Percentiles rank a stretch among this genome's conserved stretches.
Evolutionary conservation across 2,888 invertebrate genomes (phyloP).

Genomic region (Erynnis tages): DNA sequence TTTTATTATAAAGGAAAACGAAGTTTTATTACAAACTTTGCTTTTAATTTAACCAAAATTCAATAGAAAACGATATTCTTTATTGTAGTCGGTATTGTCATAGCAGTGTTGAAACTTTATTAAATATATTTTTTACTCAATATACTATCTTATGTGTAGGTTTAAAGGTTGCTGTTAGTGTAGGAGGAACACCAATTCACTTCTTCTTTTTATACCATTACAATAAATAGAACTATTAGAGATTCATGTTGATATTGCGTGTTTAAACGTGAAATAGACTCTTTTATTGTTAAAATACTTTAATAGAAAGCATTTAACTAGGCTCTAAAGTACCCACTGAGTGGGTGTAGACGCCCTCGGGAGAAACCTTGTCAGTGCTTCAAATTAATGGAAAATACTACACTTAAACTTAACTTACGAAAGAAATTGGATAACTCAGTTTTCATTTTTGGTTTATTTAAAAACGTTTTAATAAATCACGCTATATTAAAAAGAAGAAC

Average conservation of each 20-base stretch:
- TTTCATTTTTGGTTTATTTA: not conserved
- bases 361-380: constrained; percentile 1
- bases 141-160: too few species aligned
- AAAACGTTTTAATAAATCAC: too few species aligned
- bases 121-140: too few species aligned
- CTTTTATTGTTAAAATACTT: constrained; percentile 6
- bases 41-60: not conserved
- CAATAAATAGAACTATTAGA: too few species aligned
- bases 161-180: too few species aligned
- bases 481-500: too few species aligned
- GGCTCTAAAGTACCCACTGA: constrained; percentile 1
- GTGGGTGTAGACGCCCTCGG: constrained; percentile 14
- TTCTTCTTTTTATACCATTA: too few species aligned
- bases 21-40: not conserved
- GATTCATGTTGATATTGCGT: constrained; percentile 3
- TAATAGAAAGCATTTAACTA: constrained; percentile 11
- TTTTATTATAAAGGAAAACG: not conserved
- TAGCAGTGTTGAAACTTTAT: too few species aligned
- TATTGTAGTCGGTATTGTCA: too few species aligned
- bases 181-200: too few species aligned
- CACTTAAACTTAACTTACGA: not conserved
- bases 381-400: constrained; percentile 3
- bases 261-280: constrained; percentile 2
- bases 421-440: not conserved
- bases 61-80: too few species aligned